phyloP scores from a whole-genome alignment of 1,140 invertebrate genomes.

The Anastrepha obliqua region DNA sequence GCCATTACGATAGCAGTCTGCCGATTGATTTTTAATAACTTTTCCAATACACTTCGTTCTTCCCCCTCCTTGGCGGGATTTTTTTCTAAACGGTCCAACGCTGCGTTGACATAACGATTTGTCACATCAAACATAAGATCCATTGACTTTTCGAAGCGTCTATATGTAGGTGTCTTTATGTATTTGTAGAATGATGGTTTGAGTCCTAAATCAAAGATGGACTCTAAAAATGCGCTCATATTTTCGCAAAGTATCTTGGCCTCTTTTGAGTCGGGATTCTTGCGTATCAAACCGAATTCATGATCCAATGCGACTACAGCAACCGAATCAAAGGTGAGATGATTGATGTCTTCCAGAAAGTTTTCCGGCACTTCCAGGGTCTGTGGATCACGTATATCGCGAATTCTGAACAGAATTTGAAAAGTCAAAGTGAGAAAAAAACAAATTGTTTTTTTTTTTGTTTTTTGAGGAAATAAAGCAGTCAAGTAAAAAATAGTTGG shows the following conservation, averaged over 20 bases:
- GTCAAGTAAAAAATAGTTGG: too few species aligned
- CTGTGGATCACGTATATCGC: constrained; percentile 75
- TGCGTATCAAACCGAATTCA: constrained; percentile 77
- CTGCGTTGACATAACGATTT: constrained; percentile 63
- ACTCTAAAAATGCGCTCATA: constrained; percentile 31
- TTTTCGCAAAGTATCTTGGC: constrained; percentile 35
- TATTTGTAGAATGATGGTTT: constrained; percentile 80
- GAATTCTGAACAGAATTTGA: constrained; percentile 74
- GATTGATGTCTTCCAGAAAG: constrained; percentile 80
- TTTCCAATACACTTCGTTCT: constrained; percentile 70
- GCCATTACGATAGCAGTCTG: constrained; percentile 73
- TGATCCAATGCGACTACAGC: constrained; percentile 81
- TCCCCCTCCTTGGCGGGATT: constrained; percentile 59
- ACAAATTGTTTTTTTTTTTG: background rate
- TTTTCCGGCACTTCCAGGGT: constrained; percentile 77
- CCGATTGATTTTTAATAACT: constrained; percentile 74
- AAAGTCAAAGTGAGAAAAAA: background rate
- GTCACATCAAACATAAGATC: constrained; percentile 67
- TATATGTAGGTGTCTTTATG: constrained; percentile 77
- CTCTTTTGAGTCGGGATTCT: constrained; percentile 71
- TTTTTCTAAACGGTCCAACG: constrained; percentile 63
- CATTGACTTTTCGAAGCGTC: constrained; percentile 76
- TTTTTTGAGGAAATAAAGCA: too few species aligned
- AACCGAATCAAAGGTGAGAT: constrained; percentile 83
- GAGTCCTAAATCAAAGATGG: constrained; percentile 77